Evolutionary conservation across 2,888 invertebrate species (phyloP), one percentile per base, ranked within the genome.

Genomic region (Aproaerema taeniolella): DNA sequence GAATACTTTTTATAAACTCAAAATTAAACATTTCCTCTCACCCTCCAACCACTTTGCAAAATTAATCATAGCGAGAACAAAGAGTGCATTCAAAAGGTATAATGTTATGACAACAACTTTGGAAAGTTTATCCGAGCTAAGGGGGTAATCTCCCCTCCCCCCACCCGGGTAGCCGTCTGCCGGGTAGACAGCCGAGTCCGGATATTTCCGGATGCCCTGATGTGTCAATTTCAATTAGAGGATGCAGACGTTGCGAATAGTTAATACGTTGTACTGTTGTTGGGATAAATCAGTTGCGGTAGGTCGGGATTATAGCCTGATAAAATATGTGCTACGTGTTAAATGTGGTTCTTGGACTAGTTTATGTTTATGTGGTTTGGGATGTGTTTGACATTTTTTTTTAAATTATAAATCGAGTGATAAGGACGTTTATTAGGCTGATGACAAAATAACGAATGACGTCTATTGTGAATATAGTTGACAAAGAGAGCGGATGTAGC

Each of bases 201-300:
- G 56, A 57, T 85, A 86, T 85, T 85, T 85, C 62, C 54, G 86
- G 79, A 79, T 76, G 83, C 74, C 81, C 80, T 76, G 76, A 85
- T 81, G 61, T 81, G 86, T 77, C 86, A 79, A 78, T 86, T 82
- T 77, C 58, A 85, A 83, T 86, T 86, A 83, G 73, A 59, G 58
- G 68, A 50, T 73, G 73, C 77, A 35, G 42, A 53, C 40, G 54
- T 59, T 50, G 59, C 56, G 67, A 71, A 70, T 74, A 42, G 64
- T 48, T 70, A 70, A 71, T 74, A 53, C 66, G 62, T 53, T 49
- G 53, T 41, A 49, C 48, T 56, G 55, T 48, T 49, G 50, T 41
- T 44, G 39, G 28, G 32, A 17, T 26, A 20, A 40, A 15, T 32
- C 31, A 11, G 31, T 66, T 74, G 63, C 31, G 65, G 58, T 65